Base-by-base conservation (phyloP, 2,113 vertebrate genomes). In the Sturnira hondurensis region DNA sequence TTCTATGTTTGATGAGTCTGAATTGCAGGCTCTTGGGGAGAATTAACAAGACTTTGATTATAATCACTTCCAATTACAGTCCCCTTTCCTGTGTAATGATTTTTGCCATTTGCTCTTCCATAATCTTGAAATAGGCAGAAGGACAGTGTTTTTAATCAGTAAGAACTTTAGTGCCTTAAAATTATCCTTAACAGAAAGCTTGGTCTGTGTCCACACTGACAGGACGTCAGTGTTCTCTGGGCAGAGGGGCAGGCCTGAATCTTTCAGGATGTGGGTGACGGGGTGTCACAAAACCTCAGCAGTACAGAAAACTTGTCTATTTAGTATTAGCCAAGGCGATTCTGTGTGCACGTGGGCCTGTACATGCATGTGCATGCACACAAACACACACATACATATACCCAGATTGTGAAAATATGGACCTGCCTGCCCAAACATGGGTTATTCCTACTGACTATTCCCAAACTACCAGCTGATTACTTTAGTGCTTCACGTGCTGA, bases 11-110 rank as follows among this genome's bases (percentile, higher is more conserved):
- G 86, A 82, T 96, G 94, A 94, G 73, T 97, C 94, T 95, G 67
- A 96, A 95, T 70, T 78, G 50, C 28, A 86, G 77, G 33, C 61
- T 80, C 22, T 88, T 61, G 19, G 2, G 65, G 89, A 80, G 38
- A 98, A 96, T 97, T 98, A 98, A 96, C 87, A 93, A 95, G 86
- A 89, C 68, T 94, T 97, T 96, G 93, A 93, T 93, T 92, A 70
- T 94, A 95, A 89, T 95, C 77, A 82, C 38, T 93, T 93, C 95
- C 91, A 76, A 26, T 70, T 97, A 94, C 24, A 45, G 91, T 78
- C 81, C 45, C 77, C 71, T 96, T 96, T 95, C 71, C 88, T 90
- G 15, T 76, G 73, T 96, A 65, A 91, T 95, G 91, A 96, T 91
- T 93, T 97, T 96, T 97, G 80, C 91, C 88, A 95, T 84, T 82